phyloP scores from a whole-genome alignment of 53 echinoderm and acorn worm species.

The Echinometra lucunter region DNA sequence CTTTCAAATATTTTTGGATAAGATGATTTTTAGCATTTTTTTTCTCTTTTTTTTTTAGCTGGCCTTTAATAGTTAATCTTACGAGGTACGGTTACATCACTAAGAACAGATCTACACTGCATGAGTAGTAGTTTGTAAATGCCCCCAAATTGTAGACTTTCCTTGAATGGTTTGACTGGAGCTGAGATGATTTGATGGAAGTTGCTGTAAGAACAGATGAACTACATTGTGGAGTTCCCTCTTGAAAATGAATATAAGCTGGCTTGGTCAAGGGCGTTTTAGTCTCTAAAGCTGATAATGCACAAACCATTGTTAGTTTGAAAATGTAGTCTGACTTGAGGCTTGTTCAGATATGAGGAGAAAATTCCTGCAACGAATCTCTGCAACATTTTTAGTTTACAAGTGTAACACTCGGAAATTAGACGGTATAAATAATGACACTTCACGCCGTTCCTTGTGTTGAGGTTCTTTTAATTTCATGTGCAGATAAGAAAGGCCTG shows the following conservation, averaged over 20 bases:
- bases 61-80: not conserved
- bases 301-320: not conserved
- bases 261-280: not conserved
- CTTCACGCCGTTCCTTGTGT: too few relatives aligned
- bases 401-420: too few relatives aligned
- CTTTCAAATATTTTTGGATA: conserved; percentile 13
- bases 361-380: too few relatives aligned
- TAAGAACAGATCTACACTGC: not conserved
- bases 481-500: too few relatives aligned
- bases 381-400: too few relatives aligned
- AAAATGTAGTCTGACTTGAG: too few relatives aligned
- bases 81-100: not conserved
- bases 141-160: not conserved
- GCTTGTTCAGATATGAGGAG: too few relatives aligned
- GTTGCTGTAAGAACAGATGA: not conserved
- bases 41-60: too few relatives aligned
- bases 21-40: conserved; percentile 17
- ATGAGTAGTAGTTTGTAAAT: not conserved
- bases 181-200: not conserved
- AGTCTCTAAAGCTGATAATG: not conserved
- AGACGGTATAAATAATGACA: too few relatives aligned
- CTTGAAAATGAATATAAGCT: not conserved
- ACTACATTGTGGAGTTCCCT: not conserved
- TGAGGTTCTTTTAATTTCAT: too few relatives aligned
- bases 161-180: not conserved